Percentiles rank a stretch among this genome's conserved stretches.
Conservation (phyloP, 1,140 invertebrate genomes). For the Melitaea cinxia region DNA sequence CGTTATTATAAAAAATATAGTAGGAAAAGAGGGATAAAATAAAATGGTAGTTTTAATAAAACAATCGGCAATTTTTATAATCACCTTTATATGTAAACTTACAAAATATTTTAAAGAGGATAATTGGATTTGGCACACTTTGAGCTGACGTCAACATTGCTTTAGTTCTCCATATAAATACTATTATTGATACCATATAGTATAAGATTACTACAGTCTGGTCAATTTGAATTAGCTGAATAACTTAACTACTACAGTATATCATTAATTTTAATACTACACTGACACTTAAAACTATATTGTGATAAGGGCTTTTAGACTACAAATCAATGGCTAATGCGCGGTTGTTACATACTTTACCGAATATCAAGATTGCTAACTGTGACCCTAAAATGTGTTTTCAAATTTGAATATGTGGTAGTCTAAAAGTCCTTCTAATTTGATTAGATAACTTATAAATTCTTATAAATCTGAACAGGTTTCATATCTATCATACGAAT, state of each 20-base stretch:
- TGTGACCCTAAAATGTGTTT: not conserved
- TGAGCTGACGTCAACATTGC: slow-evolving; percentile 48
- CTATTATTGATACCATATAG: slow-evolving; percentile 14
- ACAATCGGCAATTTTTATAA: slow-evolving; percentile 57
- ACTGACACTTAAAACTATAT: slow-evolving; percentile 3
- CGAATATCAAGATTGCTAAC: too few species aligned
- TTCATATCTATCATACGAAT: not conserved
- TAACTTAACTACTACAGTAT: slow-evolving; percentile 11
- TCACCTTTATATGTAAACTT: slow-evolving; percentile 65
- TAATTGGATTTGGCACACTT: slow-evolving; percentile 59
- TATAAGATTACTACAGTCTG: slow-evolving; percentile 25
- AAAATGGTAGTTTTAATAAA: slow-evolving; percentile 35
- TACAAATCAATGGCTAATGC: not conserved
- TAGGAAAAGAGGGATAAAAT: slow-evolving; percentile 18
- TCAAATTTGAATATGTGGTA: not conserved
- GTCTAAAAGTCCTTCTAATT: not conserved
- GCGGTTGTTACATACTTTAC: too few species aligned
- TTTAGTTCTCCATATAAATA: slow-evolving; percentile 38
- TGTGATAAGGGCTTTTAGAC: not conserved
- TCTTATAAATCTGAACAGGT: not conserved
- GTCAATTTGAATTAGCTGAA: slow-evolving; percentile 30
- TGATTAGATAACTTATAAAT: not conserved
- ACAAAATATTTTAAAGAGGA: slow-evolving; percentile 64
- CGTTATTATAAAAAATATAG: not conserved
- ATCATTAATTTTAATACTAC: slow-evolving; percentile 19